phyloP scores from a whole-genome alignment of 2,113 vertebrate species.

The Zosterops japonicus region DNA sequence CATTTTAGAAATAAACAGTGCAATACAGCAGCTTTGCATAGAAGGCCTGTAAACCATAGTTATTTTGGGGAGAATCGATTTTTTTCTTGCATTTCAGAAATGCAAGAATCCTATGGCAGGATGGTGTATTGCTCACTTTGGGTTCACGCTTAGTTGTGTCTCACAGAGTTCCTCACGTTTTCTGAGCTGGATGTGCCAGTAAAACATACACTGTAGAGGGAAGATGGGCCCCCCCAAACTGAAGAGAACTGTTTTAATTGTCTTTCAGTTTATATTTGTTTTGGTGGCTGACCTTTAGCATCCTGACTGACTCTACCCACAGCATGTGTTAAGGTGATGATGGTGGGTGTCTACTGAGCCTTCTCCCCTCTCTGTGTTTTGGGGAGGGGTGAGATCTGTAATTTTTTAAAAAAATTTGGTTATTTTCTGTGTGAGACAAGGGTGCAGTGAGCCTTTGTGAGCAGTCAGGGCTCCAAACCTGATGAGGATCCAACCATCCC shows the following conservation, averaged over 20 bases:
- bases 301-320: neutral
- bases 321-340: neutral
- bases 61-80: neutral
- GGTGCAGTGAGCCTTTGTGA: neutral
- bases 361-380: neutral
- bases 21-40: neutral
- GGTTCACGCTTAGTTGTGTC: neutral
- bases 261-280: neutral
- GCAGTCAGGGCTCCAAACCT: neutral
- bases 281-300: neutral
- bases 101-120: neutral
- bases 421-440: neutral
- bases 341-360: neutral
- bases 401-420: fast-evolving
- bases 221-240: neutral
- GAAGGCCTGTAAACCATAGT: neutral
- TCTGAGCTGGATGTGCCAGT: neutral
- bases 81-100: neutral
- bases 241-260: neutral
- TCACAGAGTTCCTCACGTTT: neutral
- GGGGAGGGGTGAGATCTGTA: neutral
- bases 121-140: neutral
- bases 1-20: neutral
- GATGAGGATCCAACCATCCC: neutral
- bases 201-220: neutral